These are phyloP conservation scores for Agelaius phoeniceus DNA, from an alignment of 2,113 vertebrate genomes.

Conservation along the genomic window DNA sequence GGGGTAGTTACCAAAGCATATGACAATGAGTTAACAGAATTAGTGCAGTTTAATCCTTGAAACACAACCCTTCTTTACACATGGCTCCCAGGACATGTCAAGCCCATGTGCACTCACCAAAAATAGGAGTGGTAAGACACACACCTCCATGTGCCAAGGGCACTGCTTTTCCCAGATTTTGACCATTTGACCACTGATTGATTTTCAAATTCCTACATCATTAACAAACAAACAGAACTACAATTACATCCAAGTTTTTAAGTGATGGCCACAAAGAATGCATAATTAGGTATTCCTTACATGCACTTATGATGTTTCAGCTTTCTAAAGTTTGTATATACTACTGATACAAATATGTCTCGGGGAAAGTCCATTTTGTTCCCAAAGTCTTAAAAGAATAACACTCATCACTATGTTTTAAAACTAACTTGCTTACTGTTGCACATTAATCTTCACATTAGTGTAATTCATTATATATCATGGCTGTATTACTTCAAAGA, in stretches of 20 bases:
- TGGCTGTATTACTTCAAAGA: not conserved
- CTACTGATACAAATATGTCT: not conserved
- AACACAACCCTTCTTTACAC: not conserved
- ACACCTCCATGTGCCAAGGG: not conserved
- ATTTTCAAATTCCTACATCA: not conserved
- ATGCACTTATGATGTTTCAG: accelerated
- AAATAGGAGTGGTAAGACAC: not conserved
- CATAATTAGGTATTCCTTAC: not conserved
- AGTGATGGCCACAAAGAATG: not conserved
- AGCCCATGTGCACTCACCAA: not conserved
- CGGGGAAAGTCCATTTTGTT: not conserved
- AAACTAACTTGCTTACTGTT: not conserved
- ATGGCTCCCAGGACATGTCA: accelerated
- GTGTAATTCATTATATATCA: not conserved
- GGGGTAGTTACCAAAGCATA: not conserved
- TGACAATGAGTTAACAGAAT: not conserved
- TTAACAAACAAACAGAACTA: not conserved
- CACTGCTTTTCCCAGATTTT: not conserved
- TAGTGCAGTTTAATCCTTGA: not conserved
- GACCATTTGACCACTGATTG: not conserved
- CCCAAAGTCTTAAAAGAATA: not conserved
- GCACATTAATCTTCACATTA: not conserved
- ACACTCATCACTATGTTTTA: not conserved
- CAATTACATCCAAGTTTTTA: not conserved
- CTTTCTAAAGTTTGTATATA: not conserved